Percentiles rank a stretch among this genome's conserved stretches.
Conservation (phyloP, 2,797 vertebrate genomes). For the Sphenodon punctatus region DNA sequence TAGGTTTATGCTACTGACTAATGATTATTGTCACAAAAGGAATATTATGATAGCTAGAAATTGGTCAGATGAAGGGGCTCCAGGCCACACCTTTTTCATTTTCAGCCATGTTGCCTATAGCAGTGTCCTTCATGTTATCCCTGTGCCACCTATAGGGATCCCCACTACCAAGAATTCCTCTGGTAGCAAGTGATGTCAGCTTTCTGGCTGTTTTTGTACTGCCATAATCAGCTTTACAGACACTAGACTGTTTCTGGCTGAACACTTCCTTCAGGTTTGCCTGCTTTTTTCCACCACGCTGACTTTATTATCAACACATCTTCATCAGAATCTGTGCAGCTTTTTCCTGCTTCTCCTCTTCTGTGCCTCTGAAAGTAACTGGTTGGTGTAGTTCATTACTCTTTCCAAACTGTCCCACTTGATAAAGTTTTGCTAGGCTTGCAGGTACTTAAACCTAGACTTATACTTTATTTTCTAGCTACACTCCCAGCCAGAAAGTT, state of each 20-base stretch:
- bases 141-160: background rate
- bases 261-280: conserved; percentile 26
- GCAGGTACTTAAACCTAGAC: background rate
- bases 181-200: background rate
- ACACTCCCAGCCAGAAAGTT: no score
- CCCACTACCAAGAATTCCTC: background rate
- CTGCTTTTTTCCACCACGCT: conserved; percentile 40
- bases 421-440: background rate
- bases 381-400: background rate
- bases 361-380: background rate
- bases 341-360: conserved; percentile 8
- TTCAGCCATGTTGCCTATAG: background rate
- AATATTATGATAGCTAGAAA: background rate
- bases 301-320: conserved; percentile 38
- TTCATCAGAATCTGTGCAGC: conserved; percentile 11
- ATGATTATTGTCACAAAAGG: no score
- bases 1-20: no score
- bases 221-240: background rate
- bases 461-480: background rate
- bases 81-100: background rate
- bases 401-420: background rate
- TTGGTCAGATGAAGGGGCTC: background rate
- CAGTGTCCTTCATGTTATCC: background rate
- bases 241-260: background rate
- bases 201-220: conserved; percentile 10